These are phyloP conservation scores for Scomber colias DNA, from an alignment of 2,113 vertebrate species.

Conservation along the genomic window DNA sequence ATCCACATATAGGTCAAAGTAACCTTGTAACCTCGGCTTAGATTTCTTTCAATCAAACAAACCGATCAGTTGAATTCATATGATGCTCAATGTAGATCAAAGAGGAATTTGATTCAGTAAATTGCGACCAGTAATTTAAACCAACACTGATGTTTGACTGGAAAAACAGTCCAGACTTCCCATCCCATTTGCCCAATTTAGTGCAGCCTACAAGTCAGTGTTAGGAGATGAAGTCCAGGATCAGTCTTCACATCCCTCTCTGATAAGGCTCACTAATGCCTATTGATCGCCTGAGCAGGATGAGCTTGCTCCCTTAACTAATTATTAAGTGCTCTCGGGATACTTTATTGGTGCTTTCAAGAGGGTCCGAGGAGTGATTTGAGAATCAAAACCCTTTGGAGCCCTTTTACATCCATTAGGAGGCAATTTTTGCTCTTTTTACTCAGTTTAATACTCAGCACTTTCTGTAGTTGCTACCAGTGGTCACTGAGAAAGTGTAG, in stretches of 20 bases:
- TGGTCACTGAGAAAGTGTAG: conserved; percentile 6
- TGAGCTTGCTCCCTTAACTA: conserved; percentile 78
- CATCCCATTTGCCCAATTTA: conserved; percentile 66
- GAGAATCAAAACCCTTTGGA: conserved; percentile 58
- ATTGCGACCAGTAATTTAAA: conserved; percentile 39
- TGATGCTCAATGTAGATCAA: not conserved
- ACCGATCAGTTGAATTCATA: not conserved
- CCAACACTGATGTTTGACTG: conserved; percentile 40
- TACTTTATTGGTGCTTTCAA: conserved; percentile 83
- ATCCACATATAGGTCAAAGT: conserved; percentile 7
- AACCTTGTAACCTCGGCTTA: not conserved
- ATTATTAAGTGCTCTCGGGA: conserved; percentile 85
- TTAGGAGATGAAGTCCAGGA: conserved; percentile 64
- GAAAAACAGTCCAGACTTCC: conserved; percentile 47
- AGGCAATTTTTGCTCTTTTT: conserved; percentile 43
- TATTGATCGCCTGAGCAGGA: conserved; percentile 82
- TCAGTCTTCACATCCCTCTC: conserved; percentile 66
- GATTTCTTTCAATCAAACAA: not conserved
- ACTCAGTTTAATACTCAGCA: conserved; percentile 6
- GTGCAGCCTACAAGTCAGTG: conserved; percentile 44
- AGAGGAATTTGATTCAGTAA: conserved; percentile 25
- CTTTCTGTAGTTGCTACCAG: not conserved
- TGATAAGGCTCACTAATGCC: conserved; percentile 80
- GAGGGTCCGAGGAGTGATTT: conserved; percentile 63
- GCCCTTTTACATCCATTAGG: conserved; percentile 66